Evolutionary conservation across 2,113 vertebrate genomes (phyloP), one percentile per base, ranked within the genome.

Genomic region (Centropus bengalensis): DNA sequence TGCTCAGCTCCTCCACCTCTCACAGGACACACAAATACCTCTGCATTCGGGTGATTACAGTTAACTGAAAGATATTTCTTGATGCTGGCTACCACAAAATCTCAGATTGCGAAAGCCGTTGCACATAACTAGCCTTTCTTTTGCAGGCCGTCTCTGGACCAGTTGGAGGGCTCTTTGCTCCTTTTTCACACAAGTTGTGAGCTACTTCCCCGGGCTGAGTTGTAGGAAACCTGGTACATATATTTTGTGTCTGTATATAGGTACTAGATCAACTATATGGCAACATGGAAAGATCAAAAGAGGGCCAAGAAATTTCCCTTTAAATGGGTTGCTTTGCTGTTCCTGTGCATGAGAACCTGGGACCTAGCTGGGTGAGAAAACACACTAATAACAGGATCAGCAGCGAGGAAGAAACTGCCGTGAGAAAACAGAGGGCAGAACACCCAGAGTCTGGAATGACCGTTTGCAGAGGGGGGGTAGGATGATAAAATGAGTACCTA

Each of bases 181-280:
- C 14, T 54, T 59, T 62, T n/a, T 45, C 33, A 27, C 3, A 3
- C 12, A 22, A 6, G 3, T 5, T 42, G 6, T 58, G 24, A 54
- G 42, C 22, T 14, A 19, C 14, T 74, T 62, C 8, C n/a, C 7
- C 30, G 56, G 51, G 23, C 26, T 56, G 26, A 82, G 7, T 16
- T 38, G 27, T 16, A 30, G 45, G 26, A 63, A 15, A 28, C 8
- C 6, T 1, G 0, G 4, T 23, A 20, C 5, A 1, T 7, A 10
- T 36, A 36, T 36, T 36, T 22, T 59, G 6, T 64, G 55, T 20
- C 33, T 71, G 30, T 12, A 32, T 17, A 13, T 3, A n/a, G 44
- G 14, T 16, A 30, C 4, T 0, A 0, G 17, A 44, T 44, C 12
- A 32, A 30, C 10, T 51, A 52, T 11, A 9, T 12, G 55, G 20